Evolutionary conservation across 2,888 invertebrate species (phyloP).

Genomic region (Netelia fuscicornis): DNA sequence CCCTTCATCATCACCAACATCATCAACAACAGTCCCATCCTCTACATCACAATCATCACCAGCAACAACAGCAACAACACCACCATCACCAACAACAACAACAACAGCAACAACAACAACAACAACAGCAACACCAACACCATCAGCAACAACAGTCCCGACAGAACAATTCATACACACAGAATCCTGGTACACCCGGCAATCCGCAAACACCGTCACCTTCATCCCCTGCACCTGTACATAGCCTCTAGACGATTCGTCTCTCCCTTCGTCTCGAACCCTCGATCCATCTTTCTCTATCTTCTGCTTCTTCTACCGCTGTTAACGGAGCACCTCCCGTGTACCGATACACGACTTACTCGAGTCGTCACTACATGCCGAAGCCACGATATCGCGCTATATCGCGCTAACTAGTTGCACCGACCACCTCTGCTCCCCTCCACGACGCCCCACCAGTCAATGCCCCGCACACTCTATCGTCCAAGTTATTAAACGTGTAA

Average conservation of each 20-base stretch:
- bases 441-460: conserved; percentile 27
- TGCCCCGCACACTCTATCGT: conserved; percentile 71
- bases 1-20: conserved; percentile 73
- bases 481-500: conserved; percentile 78
- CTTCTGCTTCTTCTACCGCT: conserved; percentile 64
- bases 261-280: conserved; percentile 37
- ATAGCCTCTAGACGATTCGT: conserved; percentile 81
- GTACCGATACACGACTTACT: conserved; percentile 53
- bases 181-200: conserved; percentile 82
- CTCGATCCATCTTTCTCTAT: conserved; percentile 44
- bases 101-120: conserved; percentile 73
- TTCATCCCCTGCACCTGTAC: conserved; percentile 84
- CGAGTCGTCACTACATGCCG: conserved; percentile 52
- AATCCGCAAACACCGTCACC: conserved; percentile 83
- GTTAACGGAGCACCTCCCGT: conserved; percentile 57
- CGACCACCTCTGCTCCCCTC: conserved; percentile 47
- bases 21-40: conserved; percentile 69
- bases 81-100: conserved; percentile 72
- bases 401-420: conserved; percentile 63
- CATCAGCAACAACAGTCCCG: conserved; percentile 74
- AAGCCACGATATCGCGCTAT: conserved; percentile 57
- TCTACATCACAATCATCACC: conserved; percentile 75
- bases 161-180: conserved; percentile 80
- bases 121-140: conserved; percentile 76
- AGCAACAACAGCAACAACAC: conserved; percentile 75